A percentile compares a stretch with the other conserved stretches of the same genome.
phyloP scores from a whole-genome alignment of 2,113 vertebrate species.

The human region DNA sequence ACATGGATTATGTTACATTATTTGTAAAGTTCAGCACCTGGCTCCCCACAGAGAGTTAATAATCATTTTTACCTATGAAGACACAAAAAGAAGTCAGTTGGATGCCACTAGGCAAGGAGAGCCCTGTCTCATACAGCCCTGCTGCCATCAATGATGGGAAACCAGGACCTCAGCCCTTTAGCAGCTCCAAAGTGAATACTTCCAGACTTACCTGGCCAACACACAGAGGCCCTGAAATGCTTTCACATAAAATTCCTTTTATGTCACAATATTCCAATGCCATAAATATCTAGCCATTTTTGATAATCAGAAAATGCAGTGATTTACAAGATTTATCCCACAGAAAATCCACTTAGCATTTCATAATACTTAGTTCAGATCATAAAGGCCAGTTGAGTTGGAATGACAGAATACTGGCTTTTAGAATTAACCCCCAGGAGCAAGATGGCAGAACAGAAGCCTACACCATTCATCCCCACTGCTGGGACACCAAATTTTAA shows the following conservation, averaged over 20 bases:
- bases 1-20: not conserved
- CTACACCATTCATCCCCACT: no score
- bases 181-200: not conserved
- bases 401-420: not conserved
- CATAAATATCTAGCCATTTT: not conserved
- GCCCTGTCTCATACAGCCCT: not conserved
- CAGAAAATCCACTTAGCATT: slow-evolving; percentile 35
- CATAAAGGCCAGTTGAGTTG: not conserved
- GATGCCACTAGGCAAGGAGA: not conserved
- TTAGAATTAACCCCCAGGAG: slow-evolving; percentile 15
- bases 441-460: no score
- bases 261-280: not conserved
- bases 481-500: no score
- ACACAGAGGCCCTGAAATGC: not conserved
- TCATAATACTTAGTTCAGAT: not conserved
- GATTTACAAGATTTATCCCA: not conserved
- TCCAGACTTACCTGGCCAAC: not conserved
- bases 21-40: slow-evolving; percentile 1
- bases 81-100: not conserved
- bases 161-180: not conserved
- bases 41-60: not conserved
- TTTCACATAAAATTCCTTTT: not conserved
- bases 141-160: not conserved
- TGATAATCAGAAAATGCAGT: slow-evolving; percentile 30
- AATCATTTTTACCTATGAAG: slow-evolving; percentile 15